Evolutionary conservation across 2,797 vertebrate genomes (phyloP).

Genomic region (Dicrostonyx torquatus): DNA sequence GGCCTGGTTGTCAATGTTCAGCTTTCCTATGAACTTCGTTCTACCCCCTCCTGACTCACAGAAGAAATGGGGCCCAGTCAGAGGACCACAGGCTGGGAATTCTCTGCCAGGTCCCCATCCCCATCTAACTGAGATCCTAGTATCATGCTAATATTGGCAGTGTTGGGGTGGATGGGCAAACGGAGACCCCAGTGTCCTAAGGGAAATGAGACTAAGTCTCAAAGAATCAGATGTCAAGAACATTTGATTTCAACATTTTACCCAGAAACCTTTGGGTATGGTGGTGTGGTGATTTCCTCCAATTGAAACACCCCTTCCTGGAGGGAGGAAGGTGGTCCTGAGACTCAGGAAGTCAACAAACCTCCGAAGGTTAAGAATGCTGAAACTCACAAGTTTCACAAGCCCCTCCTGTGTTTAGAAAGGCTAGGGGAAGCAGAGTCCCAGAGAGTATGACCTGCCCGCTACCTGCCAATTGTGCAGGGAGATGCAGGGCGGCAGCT

Average conservation of each 20-base stretch:
- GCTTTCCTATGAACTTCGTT: background rate
- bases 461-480: background rate
- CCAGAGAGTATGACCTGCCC: background rate
- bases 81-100: background rate
- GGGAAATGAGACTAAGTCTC: constrained; percentile 44
- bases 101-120: background rate
- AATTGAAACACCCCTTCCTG: background rate
- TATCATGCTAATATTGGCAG: background rate
- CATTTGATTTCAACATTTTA: constrained; percentile 61
- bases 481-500: background rate
- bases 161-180: background rate
- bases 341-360: background rate
- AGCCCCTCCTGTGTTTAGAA: background rate
- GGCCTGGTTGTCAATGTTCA: background rate
- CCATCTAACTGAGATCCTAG: background rate
- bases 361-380: background rate
- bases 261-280: background rate
- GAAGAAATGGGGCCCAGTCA: background rate
- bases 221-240: constrained; percentile 42
- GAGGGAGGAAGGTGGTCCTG: background rate
- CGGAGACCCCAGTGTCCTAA: background rate
- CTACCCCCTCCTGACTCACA: background rate
- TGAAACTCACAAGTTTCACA: background rate
- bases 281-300: background rate
- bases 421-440: too few relatives aligned